Base-by-base conservation (phyloP, 2,797 vertebrate genomes). In the Tachyglossus aculeatus region DNA sequence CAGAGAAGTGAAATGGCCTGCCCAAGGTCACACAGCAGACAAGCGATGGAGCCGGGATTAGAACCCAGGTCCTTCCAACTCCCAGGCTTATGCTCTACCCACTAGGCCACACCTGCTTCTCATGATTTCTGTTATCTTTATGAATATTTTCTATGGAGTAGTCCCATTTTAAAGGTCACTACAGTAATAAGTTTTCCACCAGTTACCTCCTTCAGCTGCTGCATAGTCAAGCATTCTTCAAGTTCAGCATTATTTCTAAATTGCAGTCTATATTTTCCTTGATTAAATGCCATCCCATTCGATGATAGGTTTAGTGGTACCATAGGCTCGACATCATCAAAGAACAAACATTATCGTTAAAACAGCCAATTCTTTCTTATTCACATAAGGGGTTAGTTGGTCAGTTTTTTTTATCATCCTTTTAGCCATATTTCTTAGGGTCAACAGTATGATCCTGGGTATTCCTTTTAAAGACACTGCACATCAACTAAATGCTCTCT, bases 231-330 rank as follows among this genome's bases (percentile, higher is more conserved):
- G 50, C 71, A 19, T 70, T 22, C n/a, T 70, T 25, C 43, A 74
- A 75, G 33, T 62, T 62, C 43, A 39, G 24, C 54, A 74, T 27
- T 40, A 55, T 64, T 51, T 71, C 48, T 72, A 55, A 25, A 41
- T 59, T 58, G 62, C 75, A 56, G n/a, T 47, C 25, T 56, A 70
- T 55, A 21, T 36, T 65, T 81, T 73, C 53, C 37, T 67, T 77
- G 45, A 14, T 39, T 67, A 67, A 57, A 36, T 41, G 77, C 81
- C 18, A 58, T 80, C 43, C 47, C 36, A 59, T 73, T 73, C 72
- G 78, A 71, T 82, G 67, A 77, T 73, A 73, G 71, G 65, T 59
- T 70, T 75, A 80, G 36, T 62, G 43, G 29, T 64, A 80, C 40
- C 32, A 57, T 56, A 73, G 43, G 24, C 52, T 52, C 55, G 79